These are phyloP conservation scores for Stenichneumon culpator DNA, from an alignment of 2,888 invertebrate genomes.

Conservation along the genomic window DNA sequence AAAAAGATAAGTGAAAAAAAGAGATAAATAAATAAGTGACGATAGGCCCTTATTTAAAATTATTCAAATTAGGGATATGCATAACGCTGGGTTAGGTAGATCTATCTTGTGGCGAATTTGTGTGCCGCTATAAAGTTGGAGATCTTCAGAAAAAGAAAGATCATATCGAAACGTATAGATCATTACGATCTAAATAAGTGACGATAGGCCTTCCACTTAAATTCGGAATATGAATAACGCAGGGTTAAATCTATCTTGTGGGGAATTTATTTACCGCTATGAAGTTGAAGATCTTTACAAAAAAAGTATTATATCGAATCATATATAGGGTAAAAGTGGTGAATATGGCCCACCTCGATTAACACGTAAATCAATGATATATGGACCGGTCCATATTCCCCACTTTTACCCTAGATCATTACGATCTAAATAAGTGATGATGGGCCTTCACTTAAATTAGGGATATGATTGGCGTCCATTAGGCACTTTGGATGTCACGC, in stretches of 20 bases:
- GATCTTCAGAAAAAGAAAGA: background rate
- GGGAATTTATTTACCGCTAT: conserved; percentile 38
- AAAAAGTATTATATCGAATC: background rate
- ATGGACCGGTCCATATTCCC: too few relatives aligned
- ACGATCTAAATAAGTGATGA: background rate
- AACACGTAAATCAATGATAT: too few relatives aligned
- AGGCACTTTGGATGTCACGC: background rate
- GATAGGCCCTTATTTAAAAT: too few relatives aligned
- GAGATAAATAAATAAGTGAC: too few relatives aligned
- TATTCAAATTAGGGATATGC: background rate
- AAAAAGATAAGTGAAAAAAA: background rate
- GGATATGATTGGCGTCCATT: background rate
- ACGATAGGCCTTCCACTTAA: too few relatives aligned
- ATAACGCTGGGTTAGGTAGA: too few relatives aligned
- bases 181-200: too few relatives aligned
- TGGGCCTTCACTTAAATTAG: too few relatives aligned
- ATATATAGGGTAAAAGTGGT: too few relatives aligned
- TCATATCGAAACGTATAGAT: background rate
- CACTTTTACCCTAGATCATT: too few relatives aligned
- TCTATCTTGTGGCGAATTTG: conserved; percentile 72
- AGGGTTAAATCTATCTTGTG: conserved; percentile 76
- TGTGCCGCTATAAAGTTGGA: background rate
- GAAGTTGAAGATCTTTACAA: background rate
- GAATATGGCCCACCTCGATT: too few relatives aligned
- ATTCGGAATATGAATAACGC: conserved; percentile 63